Percentiles rank a stretch among this genome's conserved stretches.
Conservation (phyloP, 92 coral and sea anemone genomes). For the Siderastrea radians region DNA sequence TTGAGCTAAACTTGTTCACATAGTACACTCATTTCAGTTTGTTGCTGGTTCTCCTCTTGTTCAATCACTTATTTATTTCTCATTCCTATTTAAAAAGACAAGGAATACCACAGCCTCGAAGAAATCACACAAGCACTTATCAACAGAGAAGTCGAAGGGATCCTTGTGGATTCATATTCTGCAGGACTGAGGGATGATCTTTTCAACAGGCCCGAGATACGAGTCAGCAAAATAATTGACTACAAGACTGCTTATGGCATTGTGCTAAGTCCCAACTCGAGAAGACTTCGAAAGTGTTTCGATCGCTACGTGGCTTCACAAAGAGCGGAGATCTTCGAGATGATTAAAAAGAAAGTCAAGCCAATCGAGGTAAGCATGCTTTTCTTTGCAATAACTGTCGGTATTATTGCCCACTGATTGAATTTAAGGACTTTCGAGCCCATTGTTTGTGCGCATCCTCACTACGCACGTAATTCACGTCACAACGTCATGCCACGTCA, state of each 20-base stretch:
- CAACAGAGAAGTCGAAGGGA: constrained; percentile 56
- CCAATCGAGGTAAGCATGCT: constrained; percentile 54
- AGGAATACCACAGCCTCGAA: constrained; percentile 57
- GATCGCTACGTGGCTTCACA: constrained; percentile 27
- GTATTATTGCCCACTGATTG: no score
- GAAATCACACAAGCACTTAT: constrained; percentile 60
- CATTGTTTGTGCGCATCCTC: no score
- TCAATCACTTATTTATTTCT: background rate
- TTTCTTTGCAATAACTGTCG: background rate
- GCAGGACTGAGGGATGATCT: constrained; percentile 73
- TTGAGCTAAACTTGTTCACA: no score
- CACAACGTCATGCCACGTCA: no score
- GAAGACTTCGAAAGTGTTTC: constrained; percentile 65
- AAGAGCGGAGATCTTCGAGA: constrained; percentile 47
- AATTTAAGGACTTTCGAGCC: no score
- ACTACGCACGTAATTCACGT: no score
- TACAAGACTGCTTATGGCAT: constrained; percentile 80
- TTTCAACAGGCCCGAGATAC: constrained; percentile 54
- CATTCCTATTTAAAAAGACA: constrained; percentile 5
- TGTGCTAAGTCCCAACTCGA: constrained; percentile 67
- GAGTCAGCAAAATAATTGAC: constrained; percentile 60
- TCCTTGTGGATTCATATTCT: constrained; percentile 74
- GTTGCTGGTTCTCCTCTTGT: background rate
- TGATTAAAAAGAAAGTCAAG: constrained; percentile 52
- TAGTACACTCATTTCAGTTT: background rate